Percentiles rank a stretch among this genome's conserved stretches.
These are phyloP conservation scores for Ditula angustiorana DNA, from an alignment of 2,888 invertebrate species.

Conservation along the genomic window DNA sequence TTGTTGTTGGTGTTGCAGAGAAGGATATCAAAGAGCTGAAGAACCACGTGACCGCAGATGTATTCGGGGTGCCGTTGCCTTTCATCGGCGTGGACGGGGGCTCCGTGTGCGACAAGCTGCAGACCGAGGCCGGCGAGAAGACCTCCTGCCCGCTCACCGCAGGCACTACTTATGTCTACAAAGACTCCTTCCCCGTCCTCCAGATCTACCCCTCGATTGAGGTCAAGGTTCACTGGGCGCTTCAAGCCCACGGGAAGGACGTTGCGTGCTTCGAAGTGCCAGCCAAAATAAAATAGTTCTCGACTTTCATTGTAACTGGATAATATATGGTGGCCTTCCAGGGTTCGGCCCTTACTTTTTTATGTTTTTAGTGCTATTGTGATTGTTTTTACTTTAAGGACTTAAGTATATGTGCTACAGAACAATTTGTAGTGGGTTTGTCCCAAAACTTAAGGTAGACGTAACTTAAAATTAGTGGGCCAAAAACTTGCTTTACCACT, in stretches of 20 bases:
- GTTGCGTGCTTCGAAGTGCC: constrained; percentile 89
- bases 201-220: constrained; percentile 79
- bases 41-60: constrained; percentile 87
- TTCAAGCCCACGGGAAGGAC: constrained; percentile 74
- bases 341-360: too few species aligned
- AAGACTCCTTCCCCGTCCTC: constrained; percentile 85
- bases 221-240: constrained; percentile 88
- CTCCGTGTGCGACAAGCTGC: constrained; percentile 88
- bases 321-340: too few species aligned
- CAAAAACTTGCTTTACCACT: neutral
- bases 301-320: neutral
- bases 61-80: constrained; percentile 88
- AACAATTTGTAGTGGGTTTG: neutral
- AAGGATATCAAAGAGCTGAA: constrained; percentile 81
- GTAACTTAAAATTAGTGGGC: too few species aligned
- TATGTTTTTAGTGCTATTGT: neutral
- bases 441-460: neutral
- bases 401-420: neutral
- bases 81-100: constrained; percentile 91
- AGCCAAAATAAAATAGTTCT: constrained; percentile 81
- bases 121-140: constrained; percentile 82
- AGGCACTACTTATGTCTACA: constrained; percentile 89
- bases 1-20: too few species aligned
- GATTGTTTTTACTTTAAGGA: neutral
- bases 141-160: constrained; percentile 89